Evolutionary conservation across 2,888 invertebrate species (phyloP).

Genomic region (Tillus elongatus): DNA sequence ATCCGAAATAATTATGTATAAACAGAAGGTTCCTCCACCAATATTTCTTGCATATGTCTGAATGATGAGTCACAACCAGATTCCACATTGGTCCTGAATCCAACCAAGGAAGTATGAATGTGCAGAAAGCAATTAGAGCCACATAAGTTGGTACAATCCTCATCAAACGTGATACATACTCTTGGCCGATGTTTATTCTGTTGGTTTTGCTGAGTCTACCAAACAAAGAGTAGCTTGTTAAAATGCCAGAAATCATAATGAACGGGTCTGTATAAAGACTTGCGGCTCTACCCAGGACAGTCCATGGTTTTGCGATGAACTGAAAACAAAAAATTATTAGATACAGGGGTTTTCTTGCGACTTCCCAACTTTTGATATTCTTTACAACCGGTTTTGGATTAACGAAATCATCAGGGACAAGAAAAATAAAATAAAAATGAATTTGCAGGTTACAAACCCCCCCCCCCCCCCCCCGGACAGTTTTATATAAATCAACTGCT

Average conservation of each 20-base stretch:
- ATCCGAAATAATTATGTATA: conserved; percentile 65
- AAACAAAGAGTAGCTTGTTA: conserved; percentile 55
- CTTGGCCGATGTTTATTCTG: conserved; percentile 48
- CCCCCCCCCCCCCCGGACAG: too few species aligned
- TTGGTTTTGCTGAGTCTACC: conserved; percentile 49
- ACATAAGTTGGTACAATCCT: conserved; percentile 56
- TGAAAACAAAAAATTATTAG: conserved; percentile 29
- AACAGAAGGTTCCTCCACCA: conserved; percentile 66
- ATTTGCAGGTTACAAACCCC: too few species aligned
- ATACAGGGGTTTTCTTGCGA: too few species aligned
- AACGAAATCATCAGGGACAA: too few species aligned
- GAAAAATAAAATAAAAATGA: too few species aligned
- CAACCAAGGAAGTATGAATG: conserved; percentile 53
- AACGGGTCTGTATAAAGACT: conserved; percentile 65
- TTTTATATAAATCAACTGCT: too few species aligned
- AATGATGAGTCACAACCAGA: conserved; percentile 56
- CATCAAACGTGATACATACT: conserved; percentile 54
- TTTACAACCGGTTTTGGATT: too few species aligned
- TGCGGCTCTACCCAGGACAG: conserved; percentile 57
- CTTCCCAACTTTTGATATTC: too few species aligned
- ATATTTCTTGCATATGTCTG: conserved; percentile 55
- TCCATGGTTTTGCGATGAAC: conserved; percentile 55
- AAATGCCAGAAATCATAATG: conserved; percentile 58
- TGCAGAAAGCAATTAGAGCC: conserved; percentile 58
- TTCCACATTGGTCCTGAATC: conserved; percentile 63